Conservation (phyloP, 2,113 vertebrate genomes). For the Tychaedon coryphoeus region DNA sequence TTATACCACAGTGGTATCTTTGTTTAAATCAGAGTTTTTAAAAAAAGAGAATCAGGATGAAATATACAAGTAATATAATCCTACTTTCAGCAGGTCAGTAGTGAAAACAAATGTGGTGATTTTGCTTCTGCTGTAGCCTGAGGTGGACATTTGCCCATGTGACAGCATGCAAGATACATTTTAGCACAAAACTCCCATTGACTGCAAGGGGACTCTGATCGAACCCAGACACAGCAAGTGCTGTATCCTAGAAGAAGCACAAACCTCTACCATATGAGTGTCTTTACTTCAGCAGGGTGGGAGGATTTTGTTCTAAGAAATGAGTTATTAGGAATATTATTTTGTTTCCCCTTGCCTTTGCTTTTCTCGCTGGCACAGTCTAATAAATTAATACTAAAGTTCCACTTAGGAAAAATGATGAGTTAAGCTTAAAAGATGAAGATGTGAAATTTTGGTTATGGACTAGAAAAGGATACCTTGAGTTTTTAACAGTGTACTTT, state of each 20-base stretch:
- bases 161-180: not conserved
- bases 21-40: not conserved
- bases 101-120: constrained; percentile 46
- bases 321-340: not conserved
- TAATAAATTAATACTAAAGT: not conserved
- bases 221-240: not conserved
- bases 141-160: constrained; percentile 22
- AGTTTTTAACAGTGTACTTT: not conserved
- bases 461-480: not conserved
- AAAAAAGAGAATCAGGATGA: constrained; percentile 47
- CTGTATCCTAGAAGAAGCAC: not conserved
- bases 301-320: not conserved
- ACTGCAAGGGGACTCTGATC: not conserved
- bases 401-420: not conserved
- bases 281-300: not conserved
- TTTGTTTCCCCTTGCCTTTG: not conserved
- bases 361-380: not conserved
- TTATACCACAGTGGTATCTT: constrained; percentile 36
- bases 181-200: constrained; percentile 22
- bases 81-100: constrained; percentile 43
- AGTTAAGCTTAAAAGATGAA: not conserved
- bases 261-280: not conserved
- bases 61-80: constrained; percentile 51
- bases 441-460: not conserved
- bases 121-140: constrained; percentile 13